Percentiles rank a stretch among this genome's conserved stretches.
phyloP scores from a whole-genome alignment of 2,797 vertebrate species.

The Lycodopsis pacificus region DNA sequence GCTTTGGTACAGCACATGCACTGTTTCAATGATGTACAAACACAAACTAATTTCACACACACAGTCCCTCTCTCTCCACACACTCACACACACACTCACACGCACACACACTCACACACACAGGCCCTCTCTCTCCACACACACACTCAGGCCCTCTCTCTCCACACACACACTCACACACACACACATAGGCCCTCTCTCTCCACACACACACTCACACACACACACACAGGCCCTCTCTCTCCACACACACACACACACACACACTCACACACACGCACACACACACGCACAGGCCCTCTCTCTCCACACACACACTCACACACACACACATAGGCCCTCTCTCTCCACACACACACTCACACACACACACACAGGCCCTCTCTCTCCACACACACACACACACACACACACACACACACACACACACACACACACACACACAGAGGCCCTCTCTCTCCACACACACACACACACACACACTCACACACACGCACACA shows the following conservation, averaged over 20 bases:
- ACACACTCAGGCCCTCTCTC: too few relatives aligned
- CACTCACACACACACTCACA: background rate
- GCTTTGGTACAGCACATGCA: constrained; percentile 9
- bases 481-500: too few relatives aligned
- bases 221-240: background rate
- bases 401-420: background rate
- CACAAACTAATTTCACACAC: constrained; percentile 5
- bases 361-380: background rate
- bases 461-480: constrained; percentile 2
- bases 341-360: background rate
- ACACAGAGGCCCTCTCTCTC: background rate
- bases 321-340: constrained; percentile 7
- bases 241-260: background rate
- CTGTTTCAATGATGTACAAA: constrained; percentile 20
- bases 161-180: constrained; percentile 18
- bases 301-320: background rate
- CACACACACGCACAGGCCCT: too few relatives aligned
- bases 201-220: constrained; percentile 1
- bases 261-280: too few relatives aligned
- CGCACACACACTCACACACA: background rate
- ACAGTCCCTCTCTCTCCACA: background rate
- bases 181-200: background rate
- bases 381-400: background rate
- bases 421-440: too few relatives aligned
- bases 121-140: background rate